These are phyloP conservation scores for Aspidiotus rigidus DNA, from an alignment of 2,888 invertebrate species.

Conservation along the genomic window DNA sequence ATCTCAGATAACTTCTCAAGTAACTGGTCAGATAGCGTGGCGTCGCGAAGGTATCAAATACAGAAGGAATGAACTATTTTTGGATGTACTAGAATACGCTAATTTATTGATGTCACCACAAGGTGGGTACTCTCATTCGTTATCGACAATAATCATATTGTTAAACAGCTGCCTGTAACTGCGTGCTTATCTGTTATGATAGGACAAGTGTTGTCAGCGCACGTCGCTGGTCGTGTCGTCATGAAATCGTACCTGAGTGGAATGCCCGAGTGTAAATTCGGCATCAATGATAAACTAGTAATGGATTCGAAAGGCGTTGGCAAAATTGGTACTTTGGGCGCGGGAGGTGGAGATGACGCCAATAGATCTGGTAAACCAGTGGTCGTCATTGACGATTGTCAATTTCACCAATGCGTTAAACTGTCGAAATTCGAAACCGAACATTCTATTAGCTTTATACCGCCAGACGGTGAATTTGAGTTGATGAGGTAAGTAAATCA, in stretches of 20 bases:
- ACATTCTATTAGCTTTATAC: slow-evolving; percentile 99
- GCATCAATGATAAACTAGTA: slow-evolving; percentile 98
- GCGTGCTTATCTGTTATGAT: slow-evolving; percentile 36
- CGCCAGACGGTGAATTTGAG: slow-evolving; percentile 99
- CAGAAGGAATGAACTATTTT: slow-evolving; percentile 92
- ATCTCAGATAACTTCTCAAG: slow-evolving; percentile 97
- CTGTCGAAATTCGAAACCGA: slow-evolving; percentile 99
- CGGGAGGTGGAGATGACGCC: slow-evolving; percentile 45
- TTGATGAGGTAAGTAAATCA: slow-evolving; percentile 71
- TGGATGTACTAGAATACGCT: slow-evolving; percentile 97
- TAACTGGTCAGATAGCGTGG: slow-evolving; percentile 98
- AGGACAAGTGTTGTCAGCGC: slow-evolving; percentile 96
- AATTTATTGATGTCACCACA: slow-evolving; percentile 99
- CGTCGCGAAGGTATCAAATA: slow-evolving; percentile 98
- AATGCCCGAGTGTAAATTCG: slow-evolving; percentile 99
- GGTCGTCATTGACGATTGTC: slow-evolving; percentile 99
- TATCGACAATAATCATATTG: too few species aligned
- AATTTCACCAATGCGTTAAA: slow-evolving; percentile 99
- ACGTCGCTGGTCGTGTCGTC: slow-evolving; percentile 97
- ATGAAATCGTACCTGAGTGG: slow-evolving; percentile 99
- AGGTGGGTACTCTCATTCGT: slow-evolving; percentile 49
- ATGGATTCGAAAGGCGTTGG: slow-evolving; percentile 86
- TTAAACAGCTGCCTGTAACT: not conserved
- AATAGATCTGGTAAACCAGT: slow-evolving; percentile 86
- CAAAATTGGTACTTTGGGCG: slow-evolving; percentile 42